Base-by-base conservation (phyloP, 2,888 invertebrate species). In the Didymodactylos carnosus region DNA sequence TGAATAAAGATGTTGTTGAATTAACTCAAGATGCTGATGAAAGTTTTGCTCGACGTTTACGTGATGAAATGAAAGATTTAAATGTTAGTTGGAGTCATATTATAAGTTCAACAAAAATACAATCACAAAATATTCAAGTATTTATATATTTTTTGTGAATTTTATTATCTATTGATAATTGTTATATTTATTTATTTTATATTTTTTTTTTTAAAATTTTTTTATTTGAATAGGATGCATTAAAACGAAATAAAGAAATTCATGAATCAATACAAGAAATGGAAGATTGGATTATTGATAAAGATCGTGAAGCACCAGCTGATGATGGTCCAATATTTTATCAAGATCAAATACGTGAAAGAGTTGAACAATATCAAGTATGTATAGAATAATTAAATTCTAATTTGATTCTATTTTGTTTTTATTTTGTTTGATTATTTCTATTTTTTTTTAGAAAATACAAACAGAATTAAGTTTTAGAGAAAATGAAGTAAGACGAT, bases 391-490 rank as follows among this genome's bases (percentile, higher is more conserved):
- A 62, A 35, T 35, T 16, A 11, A n/a, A 11, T 62, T 35, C 19
- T 3, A 3, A 41, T 7, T 13, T 49, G n/a, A n/a, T n/a, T n/a
- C n/a, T n/a, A n/a, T n/a, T n/a, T n/a, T n/a, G n/a, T 25, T 23
- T 8, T 5, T 13, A 11, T 19, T 49, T 49, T 62, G 8, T 10
- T 27, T 16, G 5, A 35, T 10, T 72, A 23, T n/a, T 69, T 41
- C 39, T 41, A 53, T n/a, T 39, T 40, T 51, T 11, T 51, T 89
- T 88, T 89, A 89, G 81, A 82, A 86, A 25, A 84, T 90, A 39
- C 89, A 89, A 81, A 89, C 90, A 77, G 86, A 87, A 77, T 88
- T 90, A 78, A 90, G 90, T 79, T 86, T 86, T 19, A 87, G 87
- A 78, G 88, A 88, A 35, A 2, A n/a, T 40, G 39, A 41, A 29